phyloP scores from a whole-genome alignment of 2,113 vertebrate species.

The Zosterops borbonicus region DNA sequence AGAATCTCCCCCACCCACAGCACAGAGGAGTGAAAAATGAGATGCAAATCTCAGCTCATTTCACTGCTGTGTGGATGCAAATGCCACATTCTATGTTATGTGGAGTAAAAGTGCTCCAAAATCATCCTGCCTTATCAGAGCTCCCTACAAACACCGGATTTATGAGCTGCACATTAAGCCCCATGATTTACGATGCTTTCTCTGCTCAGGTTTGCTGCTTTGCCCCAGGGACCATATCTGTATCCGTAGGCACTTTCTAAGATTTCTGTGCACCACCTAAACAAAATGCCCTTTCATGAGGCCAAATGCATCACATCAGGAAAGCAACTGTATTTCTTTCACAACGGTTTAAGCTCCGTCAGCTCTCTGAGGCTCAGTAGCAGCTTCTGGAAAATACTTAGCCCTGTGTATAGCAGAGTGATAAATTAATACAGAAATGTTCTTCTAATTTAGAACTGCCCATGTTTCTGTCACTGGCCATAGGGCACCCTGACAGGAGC shows the following conservation, averaged over 20 bases:
- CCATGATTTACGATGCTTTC: slow-evolving; percentile 24
- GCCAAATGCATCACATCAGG: slow-evolving; percentile 30
- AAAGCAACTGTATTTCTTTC: slow-evolving; percentile 60
- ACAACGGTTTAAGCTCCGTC: not conserved
- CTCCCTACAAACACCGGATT: not conserved
- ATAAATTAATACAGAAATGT: slow-evolving; percentile 60
- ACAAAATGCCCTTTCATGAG: slow-evolving; percentile 62
- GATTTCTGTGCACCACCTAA: slow-evolving; percentile 24
- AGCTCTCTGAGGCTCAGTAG: slow-evolving; percentile 19
- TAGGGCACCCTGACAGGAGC: not conserved
- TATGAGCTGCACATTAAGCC: slow-evolving; percentile 19
- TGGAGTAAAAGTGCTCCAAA: not conserved
- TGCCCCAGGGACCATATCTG: not conserved
- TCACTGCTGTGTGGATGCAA: not conserved
- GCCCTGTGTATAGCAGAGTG: slow-evolving; percentile 6
- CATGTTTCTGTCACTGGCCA: not conserved
- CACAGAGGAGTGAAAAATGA: not conserved
- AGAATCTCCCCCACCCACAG: not conserved
- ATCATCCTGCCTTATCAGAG: slow-evolving; percentile 12
- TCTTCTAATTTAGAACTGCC: slow-evolving; percentile 38
- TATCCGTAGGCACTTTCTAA: slow-evolving; percentile 43
- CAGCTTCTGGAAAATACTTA: slow-evolving; percentile 37
- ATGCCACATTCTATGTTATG: not conserved
- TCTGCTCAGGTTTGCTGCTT: slow-evolving; percentile 8
- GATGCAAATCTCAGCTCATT: not conserved